Evolutionary conservation across 2,113 vertebrate species (phyloP), one percentile per base, ranked within the genome.

Genomic region (Aviceda subcristata): DNA sequence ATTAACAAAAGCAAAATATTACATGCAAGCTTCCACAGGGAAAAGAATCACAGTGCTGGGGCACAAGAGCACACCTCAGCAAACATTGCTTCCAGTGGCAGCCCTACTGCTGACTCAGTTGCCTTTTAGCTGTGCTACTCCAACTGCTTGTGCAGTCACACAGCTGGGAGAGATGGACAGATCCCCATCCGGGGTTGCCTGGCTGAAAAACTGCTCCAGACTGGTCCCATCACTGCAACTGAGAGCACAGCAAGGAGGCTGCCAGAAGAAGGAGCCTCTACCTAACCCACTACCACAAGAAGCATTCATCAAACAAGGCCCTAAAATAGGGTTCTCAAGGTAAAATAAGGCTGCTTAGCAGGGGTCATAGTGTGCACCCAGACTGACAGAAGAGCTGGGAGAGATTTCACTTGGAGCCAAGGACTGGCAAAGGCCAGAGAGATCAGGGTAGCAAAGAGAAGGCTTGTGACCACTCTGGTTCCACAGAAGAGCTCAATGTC

Each of bases 1-100:
- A 24, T 84, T 73, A 69, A 87, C 12, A 39, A 90, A 64, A 92
- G 62, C 15, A 82, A 94, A 95, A 55, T 56, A 82, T 13, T 51
- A 36, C 23, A 24, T 19, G 48, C 79, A 57, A 69, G 12, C 30
- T 92, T 43, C 80, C 68, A 46, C n/a, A 63, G 64, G 64, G 77
- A 87, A 50, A 32, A 77, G 57, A 91, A 87, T 29, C 78, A 56
- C 16, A 60, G 75, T 68, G 45, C 57, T 63, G 17, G 1, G 1
- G 22, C 39, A 60, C 36, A 43, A 43, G 16, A 76, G 84, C 32
- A 68, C 12, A 74, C 20, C 27, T 84, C 81, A 86, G 72, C 72
- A 67, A 91, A 67, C 41, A 50, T 1, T 9, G 41, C 38, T 81
- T 60, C 59, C 79, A 5, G 3, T 1, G 22, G 64, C 64, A 94